Evolutionary conservation across 2,113 vertebrate species (phyloP), one percentile per base, ranked within the genome.

Genomic region (Rhea americana): DNA sequence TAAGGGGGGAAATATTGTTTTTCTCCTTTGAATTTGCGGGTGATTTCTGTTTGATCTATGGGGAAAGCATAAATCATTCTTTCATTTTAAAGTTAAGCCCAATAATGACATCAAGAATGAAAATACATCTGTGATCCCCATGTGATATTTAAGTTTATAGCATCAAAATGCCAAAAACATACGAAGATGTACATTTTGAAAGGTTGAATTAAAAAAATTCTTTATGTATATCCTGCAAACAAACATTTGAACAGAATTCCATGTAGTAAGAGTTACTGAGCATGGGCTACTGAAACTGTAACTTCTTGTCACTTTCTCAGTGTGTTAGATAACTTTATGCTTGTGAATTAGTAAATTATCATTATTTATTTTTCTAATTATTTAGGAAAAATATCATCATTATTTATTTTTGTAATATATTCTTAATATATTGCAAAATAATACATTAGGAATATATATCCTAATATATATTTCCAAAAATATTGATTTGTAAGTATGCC

Each of bases 281-380:
- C 77, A 37, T 78, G 66, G 41, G 8, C 87, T 92, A 91, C 77
- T 68, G 18, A 77, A 67, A 90, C 90, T 97, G 76, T 95, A 92
- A 74, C 77, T 92, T 96, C 92, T 93, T 41, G 30, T 43, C 62
- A 63, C 58, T 58, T 6, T 67, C 59, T 82, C 11, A 3, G 12
- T 59, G 17, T 75, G 7, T 71, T 92, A 7, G 2, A 53, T 85
- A 39, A 81, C 16, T 82, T 79, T 45, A 47, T 84, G 48, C 28
- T 85, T 93, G 73, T 87, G 87, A 96, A 96, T 95, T 87, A 89
- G 70, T 90, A 91, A 88, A 39, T 90, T 59, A 73, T 85, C 82
- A 53, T 72, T 87, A 24, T 26, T 91, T 94, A 70, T 81, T 83
- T 94, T 93, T 45, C 39, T 85, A 19, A 53, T 53, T 35, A 35